A percentile compares a stretch with the other conserved stretches of the same genome.
Conservation (phyloP, 2,113 vertebrate genomes). For the Oriolus oriolus region DNA sequence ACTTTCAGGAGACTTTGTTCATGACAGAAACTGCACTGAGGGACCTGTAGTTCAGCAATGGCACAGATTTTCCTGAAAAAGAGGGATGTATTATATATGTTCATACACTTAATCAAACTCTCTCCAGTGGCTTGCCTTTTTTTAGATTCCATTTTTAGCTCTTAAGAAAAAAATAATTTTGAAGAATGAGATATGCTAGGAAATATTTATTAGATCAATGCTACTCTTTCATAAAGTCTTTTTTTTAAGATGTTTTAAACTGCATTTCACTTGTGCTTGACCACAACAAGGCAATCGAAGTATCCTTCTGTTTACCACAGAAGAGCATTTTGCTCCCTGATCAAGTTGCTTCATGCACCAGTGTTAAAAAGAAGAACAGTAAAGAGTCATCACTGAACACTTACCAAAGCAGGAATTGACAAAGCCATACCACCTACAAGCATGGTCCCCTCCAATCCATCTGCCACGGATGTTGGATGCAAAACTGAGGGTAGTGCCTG, state of each 20-base stretch:
- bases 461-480: conserved; percentile 79
- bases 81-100: background rate
- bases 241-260: background rate
- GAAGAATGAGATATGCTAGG: background rate
- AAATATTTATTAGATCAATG: background rate
- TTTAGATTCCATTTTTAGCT: background rate
- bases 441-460: conserved; percentile 82
- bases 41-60: background rate
- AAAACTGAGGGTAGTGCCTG: conserved; percentile 86
- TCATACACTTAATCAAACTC: background rate
- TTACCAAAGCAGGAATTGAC: conserved; percentile 91
- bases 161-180: background rate
- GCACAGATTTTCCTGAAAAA: background rate
- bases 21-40: background rate
- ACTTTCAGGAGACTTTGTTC: background rate
- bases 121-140: background rate
- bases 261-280: background rate
- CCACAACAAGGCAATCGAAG: background rate
- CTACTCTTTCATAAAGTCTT: background rate
- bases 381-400: background rate
- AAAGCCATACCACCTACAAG: conserved; percentile 89
- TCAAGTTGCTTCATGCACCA: background rate
- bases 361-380: background rate
- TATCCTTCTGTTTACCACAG: background rate
- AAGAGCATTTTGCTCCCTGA: background rate